Percentiles rank a stretch among this genome's conserved stretches.
Evolutionary conservation across 1,140 invertebrate species (phyloP).

Genomic region (Phthorimaea operculella): DNA sequence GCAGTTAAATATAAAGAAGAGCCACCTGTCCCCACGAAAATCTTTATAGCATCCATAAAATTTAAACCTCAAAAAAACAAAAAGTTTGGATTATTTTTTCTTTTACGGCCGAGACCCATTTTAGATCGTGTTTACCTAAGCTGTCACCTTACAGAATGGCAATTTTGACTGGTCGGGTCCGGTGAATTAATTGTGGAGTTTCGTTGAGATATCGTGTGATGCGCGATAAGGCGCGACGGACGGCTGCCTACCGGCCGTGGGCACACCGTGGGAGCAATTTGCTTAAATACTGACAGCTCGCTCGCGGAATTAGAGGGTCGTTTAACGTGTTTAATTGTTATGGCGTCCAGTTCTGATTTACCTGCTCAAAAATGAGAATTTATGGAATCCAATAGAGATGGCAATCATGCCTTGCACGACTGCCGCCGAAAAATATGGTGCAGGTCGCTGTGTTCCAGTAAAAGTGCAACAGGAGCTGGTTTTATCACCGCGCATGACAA

Average conservation of each 20-base stretch:
- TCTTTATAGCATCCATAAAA: slow-evolving; percentile 65
- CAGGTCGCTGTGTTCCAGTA: too few relatives aligned
- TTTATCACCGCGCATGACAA: too few relatives aligned
- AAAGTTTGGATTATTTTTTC: slow-evolving; percentile 52
- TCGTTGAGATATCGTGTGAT: slow-evolving; percentile 59
- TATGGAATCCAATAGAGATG: background rate
- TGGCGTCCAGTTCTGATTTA: slow-evolving; percentile 24
- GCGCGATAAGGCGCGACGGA: slow-evolving; percentile 43
- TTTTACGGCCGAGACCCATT: slow-evolving; percentile 58
- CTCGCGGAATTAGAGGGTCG: slow-evolving; percentile 31
- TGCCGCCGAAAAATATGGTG: too few relatives aligned
- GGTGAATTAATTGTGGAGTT: slow-evolving; percentile 62
- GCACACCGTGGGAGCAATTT: slow-evolving; percentile 38
- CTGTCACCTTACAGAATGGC: slow-evolving; percentile 65
- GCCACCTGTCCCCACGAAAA: slow-evolving; percentile 67
- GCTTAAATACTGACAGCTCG: slow-evolving; percentile 45
- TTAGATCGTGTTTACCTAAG: slow-evolving; percentile 66
- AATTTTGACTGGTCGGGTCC: slow-evolving; percentile 58
- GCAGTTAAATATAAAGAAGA: slow-evolving; percentile 63
- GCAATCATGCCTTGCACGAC: background rate
- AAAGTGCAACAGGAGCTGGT: too few relatives aligned
- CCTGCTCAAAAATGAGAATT: background rate
- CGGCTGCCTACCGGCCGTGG: slow-evolving; percentile 36
- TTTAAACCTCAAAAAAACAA: slow-evolving; percentile 65
- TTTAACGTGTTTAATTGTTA: slow-evolving; percentile 44